These are phyloP conservation scores for Drosophila nannoptera DNA, from an alignment of 1,140 invertebrate genomes.

Conservation along the genomic window DNA sequence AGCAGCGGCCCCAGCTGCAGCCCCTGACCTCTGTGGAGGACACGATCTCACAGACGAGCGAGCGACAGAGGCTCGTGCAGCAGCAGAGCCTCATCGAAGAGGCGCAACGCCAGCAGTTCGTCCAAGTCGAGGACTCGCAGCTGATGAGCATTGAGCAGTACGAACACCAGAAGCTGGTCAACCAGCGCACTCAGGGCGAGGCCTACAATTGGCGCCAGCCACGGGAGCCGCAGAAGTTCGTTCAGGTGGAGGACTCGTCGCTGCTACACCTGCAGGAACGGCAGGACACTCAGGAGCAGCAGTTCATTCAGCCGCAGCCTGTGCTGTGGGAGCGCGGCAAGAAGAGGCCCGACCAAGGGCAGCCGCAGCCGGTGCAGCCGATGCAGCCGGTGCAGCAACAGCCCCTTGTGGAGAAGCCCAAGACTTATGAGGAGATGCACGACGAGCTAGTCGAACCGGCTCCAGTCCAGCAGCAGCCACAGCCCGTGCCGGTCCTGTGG, in stretches of 20 bases:
- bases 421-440: slow-evolving; percentile 70
- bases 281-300: slow-evolving; percentile 63
- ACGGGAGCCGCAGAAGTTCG: slow-evolving; percentile 57
- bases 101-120: slow-evolving; percentile 61
- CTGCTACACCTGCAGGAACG: slow-evolving; percentile 71
- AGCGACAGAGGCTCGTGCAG: slow-evolving; percentile 44
- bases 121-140: slow-evolving; percentile 69
- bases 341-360: slow-evolving; percentile 63
- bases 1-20: slow-evolving; percentile 59
- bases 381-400: slow-evolving; percentile 28
- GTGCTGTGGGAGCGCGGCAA: slow-evolving; percentile 78
- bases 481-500: slow-evolving; percentile 57
- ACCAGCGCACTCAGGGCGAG: slow-evolving; percentile 60
- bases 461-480: slow-evolving; percentile 44
- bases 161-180: slow-evolving; percentile 65
- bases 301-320: slow-evolving; percentile 59
- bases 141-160: slow-evolving; percentile 70
- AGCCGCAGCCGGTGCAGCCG: slow-evolving; percentile 9
- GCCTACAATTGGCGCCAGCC: slow-evolving; percentile 68
- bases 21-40: slow-evolving; percentile 75
- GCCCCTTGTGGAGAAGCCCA: slow-evolving; percentile 42
- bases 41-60: slow-evolving; percentile 63
- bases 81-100: slow-evolving; percentile 65
- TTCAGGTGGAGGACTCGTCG: slow-evolving; percentile 69
- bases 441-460: slow-evolving; percentile 80